phyloP scores from a whole-genome alignment of 2,888 invertebrate genomes.

The Polietes domitor region DNA sequence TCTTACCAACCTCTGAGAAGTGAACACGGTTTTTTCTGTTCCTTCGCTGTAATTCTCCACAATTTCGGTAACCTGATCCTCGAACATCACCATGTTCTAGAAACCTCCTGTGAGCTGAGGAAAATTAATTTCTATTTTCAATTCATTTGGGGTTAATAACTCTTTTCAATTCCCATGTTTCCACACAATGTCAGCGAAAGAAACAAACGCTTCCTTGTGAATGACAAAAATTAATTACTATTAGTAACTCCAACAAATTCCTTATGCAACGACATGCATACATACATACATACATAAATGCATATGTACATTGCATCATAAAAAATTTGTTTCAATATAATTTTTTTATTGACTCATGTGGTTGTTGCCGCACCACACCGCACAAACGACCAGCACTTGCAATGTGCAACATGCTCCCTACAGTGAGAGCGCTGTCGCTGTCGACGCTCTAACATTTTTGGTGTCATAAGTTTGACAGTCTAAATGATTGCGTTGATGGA shows the following conservation, averaged over 20 bases:
- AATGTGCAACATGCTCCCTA: constrained; percentile 10
- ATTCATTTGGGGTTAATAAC: constrained; percentile 64
- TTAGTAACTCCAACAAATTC: constrained; percentile 44
- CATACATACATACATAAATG: too few relatives aligned
- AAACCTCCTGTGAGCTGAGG: constrained; percentile 59
- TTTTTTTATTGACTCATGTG: constrained; percentile 56
- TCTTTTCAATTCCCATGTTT: constrained; percentile 46
- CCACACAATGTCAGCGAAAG: constrained; percentile 24
- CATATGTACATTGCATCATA: constrained; percentile 38
- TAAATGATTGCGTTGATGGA: constrained; percentile 66
- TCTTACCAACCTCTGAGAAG: background rate
- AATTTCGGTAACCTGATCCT: constrained; percentile 39
- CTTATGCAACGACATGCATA: too few relatives aligned
- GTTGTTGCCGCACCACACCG: background rate
- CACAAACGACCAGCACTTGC: background rate
- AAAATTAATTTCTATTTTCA: constrained; percentile 58
- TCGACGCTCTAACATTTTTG: constrained; percentile 22
- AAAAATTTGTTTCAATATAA: constrained; percentile 27
- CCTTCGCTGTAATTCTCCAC: background rate
- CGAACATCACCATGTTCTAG: background rate
- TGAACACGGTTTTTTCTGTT: background rate
- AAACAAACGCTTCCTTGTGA: background rate
- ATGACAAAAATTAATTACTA: constrained; percentile 45
- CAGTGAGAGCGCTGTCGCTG: background rate
- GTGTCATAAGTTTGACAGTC: constrained; percentile 66